Evolutionary conservation across 2,888 invertebrate genomes (phyloP).

Genomic region (Morpho helenor): DNA sequence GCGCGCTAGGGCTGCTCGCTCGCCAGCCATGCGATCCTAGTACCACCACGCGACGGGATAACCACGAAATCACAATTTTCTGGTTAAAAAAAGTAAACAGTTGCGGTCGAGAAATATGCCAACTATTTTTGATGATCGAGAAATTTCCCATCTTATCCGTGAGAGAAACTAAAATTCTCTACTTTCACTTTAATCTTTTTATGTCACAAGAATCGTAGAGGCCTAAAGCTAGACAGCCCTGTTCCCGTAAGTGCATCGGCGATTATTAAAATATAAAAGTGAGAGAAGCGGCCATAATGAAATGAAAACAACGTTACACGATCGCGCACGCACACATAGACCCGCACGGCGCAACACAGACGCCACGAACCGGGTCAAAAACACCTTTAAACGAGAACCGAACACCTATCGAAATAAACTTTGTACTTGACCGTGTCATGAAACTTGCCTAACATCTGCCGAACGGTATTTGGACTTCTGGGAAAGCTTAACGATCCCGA

Average conservation of each 20-base stretch:
- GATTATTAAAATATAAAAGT: slow-evolving; percentile 75
- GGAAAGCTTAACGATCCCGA: slow-evolving; percentile 72
- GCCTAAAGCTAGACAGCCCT: slow-evolving; percentile 48
- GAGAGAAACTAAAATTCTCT: slow-evolving; percentile 17
- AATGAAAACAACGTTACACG: slow-evolving; percentile 68
- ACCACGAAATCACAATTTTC: slow-evolving; percentile 64
- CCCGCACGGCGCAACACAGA: slow-evolving; percentile 33
- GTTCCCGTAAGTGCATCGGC: slow-evolving; percentile 57
- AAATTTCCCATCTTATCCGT: slow-evolving; percentile 25
- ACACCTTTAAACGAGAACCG: slow-evolving; percentile 73
- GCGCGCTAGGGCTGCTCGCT: slow-evolving; percentile 57
- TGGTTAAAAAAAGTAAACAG: slow-evolving; percentile 49
- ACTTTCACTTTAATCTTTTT: slow-evolving; percentile 19
- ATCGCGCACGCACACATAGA: slow-evolving; percentile 52
- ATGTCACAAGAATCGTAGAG: slow-evolving; percentile 7
- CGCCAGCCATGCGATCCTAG: slow-evolving; percentile 36
- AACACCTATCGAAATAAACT: slow-evolving; percentile 70
- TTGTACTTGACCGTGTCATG: slow-evolving; percentile 74
- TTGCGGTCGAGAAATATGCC: slow-evolving; percentile 30
- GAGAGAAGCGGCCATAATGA: slow-evolving; percentile 71
- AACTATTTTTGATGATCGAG: slow-evolving; percentile 36
- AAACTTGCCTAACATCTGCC: slow-evolving; percentile 65
- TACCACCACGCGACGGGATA: slow-evolving; percentile 50
- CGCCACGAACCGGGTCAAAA: slow-evolving; percentile 72
- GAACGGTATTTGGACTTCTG: slow-evolving; percentile 74